phyloP scores from a whole-genome alignment of 2,888 invertebrate species.

The Acleris emargana region DNA sequence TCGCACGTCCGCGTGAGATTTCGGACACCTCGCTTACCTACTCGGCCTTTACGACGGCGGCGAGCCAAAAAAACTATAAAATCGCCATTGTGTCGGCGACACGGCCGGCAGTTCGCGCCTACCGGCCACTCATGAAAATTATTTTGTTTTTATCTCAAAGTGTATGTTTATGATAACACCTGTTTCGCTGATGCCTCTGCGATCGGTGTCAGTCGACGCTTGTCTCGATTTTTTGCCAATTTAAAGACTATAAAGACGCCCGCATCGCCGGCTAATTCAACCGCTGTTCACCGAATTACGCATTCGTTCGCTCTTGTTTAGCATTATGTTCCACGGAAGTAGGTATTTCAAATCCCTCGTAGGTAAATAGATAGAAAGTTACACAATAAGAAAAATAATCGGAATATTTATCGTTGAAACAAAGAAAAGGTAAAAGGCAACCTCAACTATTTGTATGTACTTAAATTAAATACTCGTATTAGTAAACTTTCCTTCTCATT shows the following conservation, averaged over 20 bases:
- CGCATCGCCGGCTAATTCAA: slow-evolving; percentile 81
- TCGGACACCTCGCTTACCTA: slow-evolving; percentile 84
- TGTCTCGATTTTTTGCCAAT: slow-evolving; percentile 83
- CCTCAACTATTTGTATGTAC: too few relatives aligned
- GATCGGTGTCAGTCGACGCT: slow-evolving; percentile 80
- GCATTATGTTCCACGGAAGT: slow-evolving; percentile 44
- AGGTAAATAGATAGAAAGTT: background rate
- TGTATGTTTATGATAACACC: slow-evolving; percentile 84
- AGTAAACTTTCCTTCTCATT: too few relatives aligned
- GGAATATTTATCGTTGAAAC: too few relatives aligned
- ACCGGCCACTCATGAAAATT: slow-evolving; percentile 82
- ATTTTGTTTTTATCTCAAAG: slow-evolving; percentile 83
- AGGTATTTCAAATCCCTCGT: slow-evolving; percentile 27
- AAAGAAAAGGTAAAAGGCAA: too few relatives aligned
- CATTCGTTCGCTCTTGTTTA: slow-evolving; percentile 66
- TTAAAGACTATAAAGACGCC: slow-evolving; percentile 82
- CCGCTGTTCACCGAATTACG: slow-evolving; percentile 80
- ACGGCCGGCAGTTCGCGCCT: slow-evolving; percentile 82
- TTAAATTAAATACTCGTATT: too few relatives aligned
- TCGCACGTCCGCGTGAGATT: slow-evolving; percentile 84
- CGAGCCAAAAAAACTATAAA: slow-evolving; percentile 76
- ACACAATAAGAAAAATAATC: too few relatives aligned
- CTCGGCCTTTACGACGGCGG: slow-evolving; percentile 78
- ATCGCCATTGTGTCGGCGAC: slow-evolving; percentile 82
- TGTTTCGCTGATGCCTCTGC: slow-evolving; percentile 82